These are phyloP conservation scores for Cerceris rybyensis DNA, from an alignment of 2,888 invertebrate species.

Conservation along the genomic window DNA sequence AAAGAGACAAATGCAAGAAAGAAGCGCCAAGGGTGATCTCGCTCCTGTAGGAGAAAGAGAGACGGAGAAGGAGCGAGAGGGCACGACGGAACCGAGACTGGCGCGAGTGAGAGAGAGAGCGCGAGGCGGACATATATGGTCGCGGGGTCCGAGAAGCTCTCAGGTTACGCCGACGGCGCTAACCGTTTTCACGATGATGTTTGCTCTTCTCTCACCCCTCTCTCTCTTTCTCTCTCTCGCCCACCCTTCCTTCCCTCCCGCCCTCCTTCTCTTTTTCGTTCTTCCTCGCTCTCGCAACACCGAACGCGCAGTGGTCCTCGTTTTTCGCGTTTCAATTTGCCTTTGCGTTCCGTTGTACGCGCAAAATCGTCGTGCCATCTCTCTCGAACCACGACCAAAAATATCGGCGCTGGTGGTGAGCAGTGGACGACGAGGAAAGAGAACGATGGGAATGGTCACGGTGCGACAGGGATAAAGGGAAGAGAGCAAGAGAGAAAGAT, in stretches of 20 bases:
- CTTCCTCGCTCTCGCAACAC: conserved; percentile 9
- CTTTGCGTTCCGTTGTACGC: conserved; percentile 8
- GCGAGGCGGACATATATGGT: conserved; percentile 81
- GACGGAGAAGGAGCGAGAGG: conserved; percentile 47
- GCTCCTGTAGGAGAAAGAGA: conserved; percentile 3
- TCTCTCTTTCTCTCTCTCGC: conserved; percentile 18
- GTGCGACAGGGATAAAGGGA: conserved; percentile 5
- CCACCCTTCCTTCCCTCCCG: conserved; percentile 12
- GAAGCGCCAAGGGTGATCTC: not conserved
- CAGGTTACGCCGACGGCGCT: conserved; percentile 79
- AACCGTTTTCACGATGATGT: conserved; percentile 75
- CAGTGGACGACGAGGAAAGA: conserved; percentile 41
- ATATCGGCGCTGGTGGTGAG: conserved; percentile 66
- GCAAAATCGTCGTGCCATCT: conserved; percentile 27
- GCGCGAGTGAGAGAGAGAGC: conserved; percentile 74
- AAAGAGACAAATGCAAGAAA: not conserved
- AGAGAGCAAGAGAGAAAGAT: conserved; percentile 44
- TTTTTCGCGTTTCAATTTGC: not conserved
- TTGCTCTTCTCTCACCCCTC: conserved; percentile 46
- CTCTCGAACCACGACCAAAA: conserved; percentile 71
- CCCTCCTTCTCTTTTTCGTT: conserved; percentile 15
- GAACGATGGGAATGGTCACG: conserved; percentile 26
- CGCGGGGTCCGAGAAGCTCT: conserved; percentile 79
- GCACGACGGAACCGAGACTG: conserved; percentile 56
- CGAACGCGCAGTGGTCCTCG: conserved; percentile 24